phyloP scores from a whole-genome alignment of 2,113 vertebrate genomes.

The Parotia lawesii region DNA sequence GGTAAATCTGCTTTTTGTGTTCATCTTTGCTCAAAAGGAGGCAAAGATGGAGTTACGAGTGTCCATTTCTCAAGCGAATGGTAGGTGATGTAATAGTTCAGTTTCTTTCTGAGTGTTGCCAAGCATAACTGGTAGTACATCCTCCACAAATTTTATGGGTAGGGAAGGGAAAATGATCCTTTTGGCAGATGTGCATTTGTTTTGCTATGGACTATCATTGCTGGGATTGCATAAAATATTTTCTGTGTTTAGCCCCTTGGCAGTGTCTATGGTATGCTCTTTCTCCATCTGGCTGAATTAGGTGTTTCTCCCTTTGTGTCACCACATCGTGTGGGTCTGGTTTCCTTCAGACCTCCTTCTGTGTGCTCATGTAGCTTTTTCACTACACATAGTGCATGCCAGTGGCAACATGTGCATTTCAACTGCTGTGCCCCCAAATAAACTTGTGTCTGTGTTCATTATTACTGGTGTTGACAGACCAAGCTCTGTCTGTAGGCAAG shows the following conservation, averaged over 20 bases:
- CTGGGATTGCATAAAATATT: background rate
- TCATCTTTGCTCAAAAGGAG: background rate
- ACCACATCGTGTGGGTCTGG: background rate
- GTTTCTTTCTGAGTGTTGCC: background rate
- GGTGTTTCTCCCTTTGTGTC: background rate
- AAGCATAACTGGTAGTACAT: background rate
- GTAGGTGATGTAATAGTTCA: background rate
- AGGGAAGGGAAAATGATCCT: background rate
- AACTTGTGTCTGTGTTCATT: background rate
- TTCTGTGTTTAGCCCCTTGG: background rate
- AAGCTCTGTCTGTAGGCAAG: background rate
- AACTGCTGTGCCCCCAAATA: background rate
- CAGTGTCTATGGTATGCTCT: rapidly evolving
- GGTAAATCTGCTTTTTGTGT: background rate
- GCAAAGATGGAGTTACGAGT: background rate
- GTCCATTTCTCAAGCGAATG: background rate
- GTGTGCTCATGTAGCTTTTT: background rate
- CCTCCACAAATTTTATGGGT: background rate
- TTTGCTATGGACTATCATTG: background rate
- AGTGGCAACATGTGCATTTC: background rate
- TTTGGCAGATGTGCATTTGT: background rate
- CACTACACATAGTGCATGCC: background rate
- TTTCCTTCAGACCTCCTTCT: background rate
- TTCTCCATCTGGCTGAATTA: background rate
- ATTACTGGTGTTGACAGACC: background rate